phyloP scores from a whole-genome alignment of 30 jellyfish, hydroid and myxozoan species.

The Clytia hemisphaerica region DNA sequence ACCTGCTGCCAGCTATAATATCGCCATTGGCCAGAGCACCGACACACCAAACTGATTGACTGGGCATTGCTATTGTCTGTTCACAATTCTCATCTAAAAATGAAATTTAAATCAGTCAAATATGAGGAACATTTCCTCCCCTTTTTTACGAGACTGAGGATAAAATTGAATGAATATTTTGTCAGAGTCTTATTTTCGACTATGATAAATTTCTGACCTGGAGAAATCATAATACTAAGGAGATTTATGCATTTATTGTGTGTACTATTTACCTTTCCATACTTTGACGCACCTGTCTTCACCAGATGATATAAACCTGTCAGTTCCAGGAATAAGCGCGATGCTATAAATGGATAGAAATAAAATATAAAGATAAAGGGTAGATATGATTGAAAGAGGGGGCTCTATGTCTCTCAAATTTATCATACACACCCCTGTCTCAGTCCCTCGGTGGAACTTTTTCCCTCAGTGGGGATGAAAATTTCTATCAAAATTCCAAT shows the following conservation, averaged over 20 bases:
- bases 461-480: too few relatives aligned
- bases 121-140: too few relatives aligned
- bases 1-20: slow-evolving; percentile 75
- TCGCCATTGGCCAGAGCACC: slow-evolving; percentile 60
- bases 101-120: too few relatives aligned
- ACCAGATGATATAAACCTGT: slow-evolving; percentile 60
- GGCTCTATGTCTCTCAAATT: too few relatives aligned
- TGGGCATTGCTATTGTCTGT: slow-evolving; percentile 59
- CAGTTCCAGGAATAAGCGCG: slow-evolving; percentile 29
- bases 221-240: too few relatives aligned
- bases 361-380: neutral
- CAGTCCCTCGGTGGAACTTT: too few relatives aligned
- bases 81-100: slow-evolving; percentile 43
- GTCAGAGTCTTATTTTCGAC: too few relatives aligned
- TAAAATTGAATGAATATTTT: too few relatives aligned
- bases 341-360: slow-evolving; percentile 23
- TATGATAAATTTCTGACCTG: too few relatives aligned
- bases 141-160: neutral
- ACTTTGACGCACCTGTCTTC: slow-evolving; percentile 63
- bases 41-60: slow-evolving; percentile 82
- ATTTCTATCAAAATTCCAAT: too few relatives aligned
- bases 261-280: slow-evolving; percentile 60
- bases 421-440: too few relatives aligned
- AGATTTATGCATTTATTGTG: too few relatives aligned
- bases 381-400: neutral